phyloP scores from a whole-genome alignment of 2,797 vertebrate genomes.

The Ctenopoma multispine region DNA sequence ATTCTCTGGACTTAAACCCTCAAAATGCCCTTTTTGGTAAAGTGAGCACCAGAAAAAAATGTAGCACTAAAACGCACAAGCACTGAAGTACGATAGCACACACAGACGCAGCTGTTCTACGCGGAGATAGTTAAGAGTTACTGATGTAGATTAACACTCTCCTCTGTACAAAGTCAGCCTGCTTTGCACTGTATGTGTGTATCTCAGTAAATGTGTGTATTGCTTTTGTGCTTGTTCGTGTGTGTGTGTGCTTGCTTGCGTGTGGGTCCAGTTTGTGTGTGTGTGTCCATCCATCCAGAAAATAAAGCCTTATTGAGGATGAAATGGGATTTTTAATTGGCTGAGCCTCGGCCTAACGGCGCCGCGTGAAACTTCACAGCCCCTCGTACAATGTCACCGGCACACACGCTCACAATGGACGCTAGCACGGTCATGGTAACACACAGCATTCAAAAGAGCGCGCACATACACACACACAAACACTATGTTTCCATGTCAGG shows the following conservation, averaged over 20 bases:
- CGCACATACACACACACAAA: conserved; percentile 26
- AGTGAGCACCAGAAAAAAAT: not conserved
- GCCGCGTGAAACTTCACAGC: conserved; percentile 69
- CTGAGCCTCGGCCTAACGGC: conserved; percentile 72
- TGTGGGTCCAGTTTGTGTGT: conserved; percentile 31
- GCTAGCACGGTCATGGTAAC: conserved; percentile 1
- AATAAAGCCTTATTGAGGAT: conserved; percentile 86
- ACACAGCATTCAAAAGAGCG: conserved; percentile 2
- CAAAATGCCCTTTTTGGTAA: not conserved
- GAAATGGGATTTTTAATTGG: conserved; percentile 88
- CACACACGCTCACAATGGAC: conserved; percentile 52
- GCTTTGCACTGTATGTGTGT: conserved; percentile 36
- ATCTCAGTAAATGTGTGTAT: conserved; percentile 28
- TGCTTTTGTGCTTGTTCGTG: conserved; percentile 15
- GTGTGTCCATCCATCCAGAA: conserved; percentile 78
- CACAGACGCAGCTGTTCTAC: conserved; percentile 7
- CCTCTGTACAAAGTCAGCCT: conserved; percentile 52
- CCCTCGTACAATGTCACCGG: conserved; percentile 74
- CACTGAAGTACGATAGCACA: not conserved
- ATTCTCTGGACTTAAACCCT: too few species aligned
- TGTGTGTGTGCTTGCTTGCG: conserved; percentile 20
- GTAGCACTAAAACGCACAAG: not conserved
- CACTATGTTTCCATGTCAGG: conserved; percentile 62
- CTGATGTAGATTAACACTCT: conserved; percentile 43
- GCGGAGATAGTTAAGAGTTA: conserved; percentile 23